phyloP scores from a whole-genome alignment of 2,888 invertebrate genomes.

The Metalampra italica region DNA sequence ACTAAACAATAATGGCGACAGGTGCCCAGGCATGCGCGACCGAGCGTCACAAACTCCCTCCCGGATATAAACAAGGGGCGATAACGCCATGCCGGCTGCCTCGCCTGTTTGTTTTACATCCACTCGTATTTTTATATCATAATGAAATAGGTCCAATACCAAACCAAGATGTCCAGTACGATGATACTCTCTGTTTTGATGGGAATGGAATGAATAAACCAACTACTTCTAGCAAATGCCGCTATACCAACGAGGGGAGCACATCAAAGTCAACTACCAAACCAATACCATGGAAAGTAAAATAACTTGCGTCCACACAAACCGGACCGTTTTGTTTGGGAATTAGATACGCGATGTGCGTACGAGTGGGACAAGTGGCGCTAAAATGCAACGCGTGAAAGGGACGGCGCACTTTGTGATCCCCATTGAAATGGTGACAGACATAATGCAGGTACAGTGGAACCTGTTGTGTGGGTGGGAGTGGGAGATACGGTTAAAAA shows the following conservation, averaged over 20 bases:
- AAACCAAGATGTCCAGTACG: too few species aligned
- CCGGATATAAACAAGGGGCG: slow-evolving; percentile 42
- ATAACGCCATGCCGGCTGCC: slow-evolving; percentile 28
- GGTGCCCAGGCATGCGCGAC: slow-evolving; percentile 56
- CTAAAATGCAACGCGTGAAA: slow-evolving; percentile 15
- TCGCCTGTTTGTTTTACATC: background rate
- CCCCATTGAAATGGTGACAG: slow-evolving; percentile 48
- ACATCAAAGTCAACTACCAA: background rate
- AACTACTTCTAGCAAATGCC: too few species aligned
- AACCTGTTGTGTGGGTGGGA: slow-evolving; percentile 46
- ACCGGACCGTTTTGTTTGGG: background rate
- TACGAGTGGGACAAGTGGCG: slow-evolving; percentile 18
- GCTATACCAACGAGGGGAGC: background rate
- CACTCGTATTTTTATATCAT: background rate
- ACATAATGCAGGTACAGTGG: slow-evolving; percentile 43
- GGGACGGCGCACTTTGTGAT: slow-evolving; percentile 16
- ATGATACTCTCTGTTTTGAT: too few species aligned
- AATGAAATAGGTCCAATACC: too few species aligned
- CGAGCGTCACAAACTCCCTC: slow-evolving; percentile 33
- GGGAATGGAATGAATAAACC: too few species aligned
- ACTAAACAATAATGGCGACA: slow-evolving; percentile 43
- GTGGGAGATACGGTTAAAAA: slow-evolving; percentile 35
- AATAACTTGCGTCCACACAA: background rate
- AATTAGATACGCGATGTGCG: background rate
- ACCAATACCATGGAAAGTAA: background rate